Conservation (phyloP, 1,140 invertebrate species). For the Parasteatoda tepidariorum region DNA sequence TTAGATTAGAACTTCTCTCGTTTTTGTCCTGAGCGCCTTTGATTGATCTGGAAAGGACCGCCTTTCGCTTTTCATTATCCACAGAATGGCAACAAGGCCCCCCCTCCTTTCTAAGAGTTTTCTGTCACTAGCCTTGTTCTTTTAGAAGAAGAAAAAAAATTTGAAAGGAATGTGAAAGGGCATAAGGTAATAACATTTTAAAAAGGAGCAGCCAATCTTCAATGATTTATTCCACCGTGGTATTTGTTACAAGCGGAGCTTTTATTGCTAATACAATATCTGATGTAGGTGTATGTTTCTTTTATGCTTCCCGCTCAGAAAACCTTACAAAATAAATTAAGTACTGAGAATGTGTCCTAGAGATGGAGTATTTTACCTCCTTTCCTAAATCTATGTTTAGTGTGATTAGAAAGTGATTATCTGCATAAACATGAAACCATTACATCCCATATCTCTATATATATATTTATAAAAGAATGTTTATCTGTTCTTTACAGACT, state of each 20-base stretch:
- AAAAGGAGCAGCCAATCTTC: neutral
- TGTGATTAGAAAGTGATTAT: too few species aligned
- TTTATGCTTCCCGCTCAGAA: too few species aligned
- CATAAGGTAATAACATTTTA: neutral
- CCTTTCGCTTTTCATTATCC: constrained; percentile 52
- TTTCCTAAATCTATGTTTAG: too few species aligned
- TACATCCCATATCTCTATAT: too few species aligned
- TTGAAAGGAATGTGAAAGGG: neutral
- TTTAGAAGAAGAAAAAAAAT: neutral
- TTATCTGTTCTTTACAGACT: too few species aligned
- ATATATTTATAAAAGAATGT: too few species aligned
- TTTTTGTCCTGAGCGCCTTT: constrained; percentile 40
- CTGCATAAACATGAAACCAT: too few species aligned
- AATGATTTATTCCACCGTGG: neutral
- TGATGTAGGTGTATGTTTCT: neutral
- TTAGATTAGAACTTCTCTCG: constrained; percentile 24
- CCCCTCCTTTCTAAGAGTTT: neutral
- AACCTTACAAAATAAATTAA: too few species aligned
- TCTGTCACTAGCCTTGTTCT: neutral
- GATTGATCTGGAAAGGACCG: constrained; percentile 42
- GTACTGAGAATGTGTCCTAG: too few species aligned
- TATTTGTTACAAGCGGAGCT: neutral
- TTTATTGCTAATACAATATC: neutral
- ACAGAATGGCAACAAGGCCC: neutral
- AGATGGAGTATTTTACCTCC: too few species aligned